Conservation (phyloP, 2,888 invertebrate species). For the Cotesia congregata region DNA sequence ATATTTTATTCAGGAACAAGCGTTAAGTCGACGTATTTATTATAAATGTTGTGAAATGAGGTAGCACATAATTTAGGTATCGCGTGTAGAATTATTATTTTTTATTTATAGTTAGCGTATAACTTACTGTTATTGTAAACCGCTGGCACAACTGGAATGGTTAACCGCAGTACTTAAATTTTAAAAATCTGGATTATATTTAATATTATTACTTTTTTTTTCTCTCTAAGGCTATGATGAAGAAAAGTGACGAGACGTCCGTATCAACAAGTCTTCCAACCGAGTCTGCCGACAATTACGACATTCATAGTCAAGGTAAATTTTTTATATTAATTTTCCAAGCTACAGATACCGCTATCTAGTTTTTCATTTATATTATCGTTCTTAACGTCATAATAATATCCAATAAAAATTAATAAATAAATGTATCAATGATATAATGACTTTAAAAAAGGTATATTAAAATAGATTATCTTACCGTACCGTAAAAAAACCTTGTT, state of each 20-base stretch:
- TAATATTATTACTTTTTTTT: constrained; percentile 24
- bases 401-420: no score
- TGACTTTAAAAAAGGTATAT: neutral
- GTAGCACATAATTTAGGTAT: neutral
- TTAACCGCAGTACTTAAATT: constrained; percentile 13
- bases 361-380: no score
- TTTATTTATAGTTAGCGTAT: constrained; percentile 8
- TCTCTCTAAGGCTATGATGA: constrained; percentile 59
- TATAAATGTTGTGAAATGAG: neutral
- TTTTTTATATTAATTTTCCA: neutral
- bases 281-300: constrained; percentile 63
- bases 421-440: neutral
- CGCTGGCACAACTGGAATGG: constrained; percentile 4
- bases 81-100: constrained; percentile 5
- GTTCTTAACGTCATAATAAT: no score
- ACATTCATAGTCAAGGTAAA: constrained; percentile 65
- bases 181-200: constrained; percentile 20
- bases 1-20: neutral
- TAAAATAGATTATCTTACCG: neutral
- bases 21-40: neutral
- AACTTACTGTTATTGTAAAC: constrained; percentile 18
- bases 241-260: constrained; percentile 63
- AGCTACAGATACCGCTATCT: neutral
- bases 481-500: neutral
- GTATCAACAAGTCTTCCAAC: constrained; percentile 51